Base-by-base conservation (phyloP, 1,140 invertebrate species). In the Araneus ventricosus region DNA sequence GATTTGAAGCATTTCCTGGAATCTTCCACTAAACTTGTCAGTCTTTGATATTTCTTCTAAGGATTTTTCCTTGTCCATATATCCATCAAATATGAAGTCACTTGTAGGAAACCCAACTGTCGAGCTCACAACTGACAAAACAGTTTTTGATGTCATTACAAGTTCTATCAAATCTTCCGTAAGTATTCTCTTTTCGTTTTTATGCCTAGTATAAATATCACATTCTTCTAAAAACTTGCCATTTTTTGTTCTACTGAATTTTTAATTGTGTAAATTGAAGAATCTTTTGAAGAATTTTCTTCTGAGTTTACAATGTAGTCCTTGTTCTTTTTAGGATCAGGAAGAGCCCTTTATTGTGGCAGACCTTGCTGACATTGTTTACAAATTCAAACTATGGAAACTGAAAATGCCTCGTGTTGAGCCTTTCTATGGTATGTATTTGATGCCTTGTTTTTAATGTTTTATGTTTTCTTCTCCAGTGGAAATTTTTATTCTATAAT, bases 261-360 rank as follows among this genome's bases (percentile, higher is more conserved):
- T n/a, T 63, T 22, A 63, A 5, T 5, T 24, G 10, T 1, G 45
- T 1, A 14, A 14, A 8, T n/a, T n/a, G n/a, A 8, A 3, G 3
- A 1, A 22, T 24, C 6, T 63, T 30, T n/a, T 30, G 1, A 30
- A 14, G 14, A 70, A 34, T 34, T 75, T 37, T 22, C 4, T n/a
- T 24, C 4, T 20, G 22, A 6, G 22, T n/a, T 37, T 75, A 75
- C 2, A 34, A 34, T 75, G n/a, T 22, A 17, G 34, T 22, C 0
- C 52, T 17, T 85, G 1, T n/a, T 27, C 59, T 14, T 92, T 94
- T 39, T 61, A 94, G 93, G 93, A 93, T 20, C 92, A 98, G 95
- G 98, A 99, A 95, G 98, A 99, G 95, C 97, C 99, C 63, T 99
- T 99, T 95, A 99, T 98, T 95, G 97, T 99, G 84, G 97, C 98